Evolutionary conservation across 1,140 invertebrate species (phyloP), one percentile per base, ranked within the genome.

Genomic region (Saccostrea cuccullata): DNA sequence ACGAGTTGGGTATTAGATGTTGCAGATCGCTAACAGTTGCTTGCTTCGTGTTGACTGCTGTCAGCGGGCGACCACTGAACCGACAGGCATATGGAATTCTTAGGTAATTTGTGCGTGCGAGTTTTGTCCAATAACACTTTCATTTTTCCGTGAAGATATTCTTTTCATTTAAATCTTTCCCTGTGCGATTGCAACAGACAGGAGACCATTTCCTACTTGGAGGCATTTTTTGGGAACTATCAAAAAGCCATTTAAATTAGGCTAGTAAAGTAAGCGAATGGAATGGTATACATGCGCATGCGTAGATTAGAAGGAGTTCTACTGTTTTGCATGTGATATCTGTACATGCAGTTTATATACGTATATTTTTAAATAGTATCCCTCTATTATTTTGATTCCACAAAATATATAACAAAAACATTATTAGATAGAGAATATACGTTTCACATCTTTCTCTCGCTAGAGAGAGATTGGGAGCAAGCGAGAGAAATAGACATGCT

Each of bases 1-100:
- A 77, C 26, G 70, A 77, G 70, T 77, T 36, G 23, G 70, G 70
- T 77, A 77, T 77, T 26, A 77, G 11, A 77, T 77, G 70, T 77
- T 77, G 30, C 23, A 17, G 70, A 77, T 30, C 70, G 26, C 26
- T 17, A 26, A 15, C 70, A 30, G 70, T 77, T 77, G 26, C 70
- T 67, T 36, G 26, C 26, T 77, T 77, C 15, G 4, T 77, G 70
- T 77, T 30, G 6, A 23, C 8, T 67, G 0, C 60, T 23, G 23
- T 20, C 23, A 20, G 60, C 60, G 20, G 23, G 60, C 20, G 60
- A 67, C 60, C 60, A 67, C 8, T 23, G 70, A 77, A 77, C 70
- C n/a, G n/a, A 64, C 58, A 47, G 6, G 58, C 58, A 64, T 64
- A n/a, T 64, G 58, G 58, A 64, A 64, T 64, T 64, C 17, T 20